Conservation (phyloP, 35 echinoderm and acorn worm genomes). For the Apostichopus parvimensis region DNA sequence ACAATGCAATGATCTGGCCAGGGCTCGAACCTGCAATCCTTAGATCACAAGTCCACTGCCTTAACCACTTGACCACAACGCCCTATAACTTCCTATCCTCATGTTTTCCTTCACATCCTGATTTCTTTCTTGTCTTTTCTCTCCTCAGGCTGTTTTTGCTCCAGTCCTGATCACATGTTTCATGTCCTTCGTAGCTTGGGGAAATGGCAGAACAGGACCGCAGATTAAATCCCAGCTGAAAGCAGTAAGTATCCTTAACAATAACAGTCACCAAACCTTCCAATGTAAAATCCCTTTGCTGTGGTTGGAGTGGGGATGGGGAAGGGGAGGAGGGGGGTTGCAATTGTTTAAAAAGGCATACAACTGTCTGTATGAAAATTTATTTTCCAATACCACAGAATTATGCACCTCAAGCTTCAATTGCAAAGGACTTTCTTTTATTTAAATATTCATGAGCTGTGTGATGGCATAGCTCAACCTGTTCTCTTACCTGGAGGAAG, state of each 20-base stretch:
- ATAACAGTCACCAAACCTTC: constrained; percentile 6
- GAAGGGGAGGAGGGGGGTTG: background rate
- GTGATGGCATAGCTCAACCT: too few species aligned
- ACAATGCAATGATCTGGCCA: too few species aligned
- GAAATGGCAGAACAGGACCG: background rate
- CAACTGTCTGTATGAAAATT: background rate
- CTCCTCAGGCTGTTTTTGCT: constrained; percentile 3
- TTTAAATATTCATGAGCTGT: too few species aligned
- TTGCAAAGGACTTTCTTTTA: too few species aligned
- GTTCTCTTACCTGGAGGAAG: too few species aligned
- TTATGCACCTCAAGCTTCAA: too few species aligned
- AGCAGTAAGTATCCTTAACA: background rate
- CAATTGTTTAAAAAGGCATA: background rate
- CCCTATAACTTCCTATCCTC: too few species aligned
- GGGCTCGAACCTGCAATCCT: too few species aligned
- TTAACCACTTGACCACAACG: too few species aligned
- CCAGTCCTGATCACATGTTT: constrained; percentile 1
- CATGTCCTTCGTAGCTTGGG: constrained; percentile 20
- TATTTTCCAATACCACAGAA: background rate
- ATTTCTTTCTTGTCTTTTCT: background rate
- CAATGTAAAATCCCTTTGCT: background rate
- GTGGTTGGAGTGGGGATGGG: background rate
- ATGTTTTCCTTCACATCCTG: too few species aligned
- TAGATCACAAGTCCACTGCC: too few species aligned
- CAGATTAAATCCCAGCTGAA: background rate